Conservation (phyloP, 2,113 vertebrate genomes). For the Menidia beryllina region DNA sequence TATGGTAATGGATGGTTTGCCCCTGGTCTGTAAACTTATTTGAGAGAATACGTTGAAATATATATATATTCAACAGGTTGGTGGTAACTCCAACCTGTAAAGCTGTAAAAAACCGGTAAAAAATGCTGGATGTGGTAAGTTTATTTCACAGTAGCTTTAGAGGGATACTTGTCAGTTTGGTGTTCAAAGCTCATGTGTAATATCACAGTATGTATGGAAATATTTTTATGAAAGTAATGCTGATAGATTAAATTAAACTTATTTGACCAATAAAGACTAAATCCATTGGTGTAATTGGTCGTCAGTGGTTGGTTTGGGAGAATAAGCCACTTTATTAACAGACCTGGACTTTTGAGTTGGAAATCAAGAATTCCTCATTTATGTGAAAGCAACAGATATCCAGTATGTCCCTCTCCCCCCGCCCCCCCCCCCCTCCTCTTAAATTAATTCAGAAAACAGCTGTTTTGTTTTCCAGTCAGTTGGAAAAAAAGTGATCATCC, state of each 20-base stretch:
- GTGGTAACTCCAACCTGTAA: background rate
- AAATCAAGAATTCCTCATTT: background rate
- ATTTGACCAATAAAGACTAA: background rate
- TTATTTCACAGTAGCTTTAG: background rate
- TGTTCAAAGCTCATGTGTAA: background rate
- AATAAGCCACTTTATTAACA: background rate
- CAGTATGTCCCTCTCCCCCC: too few relatives aligned
- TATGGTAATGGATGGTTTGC: background rate
- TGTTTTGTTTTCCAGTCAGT: background rate
- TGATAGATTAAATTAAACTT: background rate
- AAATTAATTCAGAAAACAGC: constrained; percentile 31
- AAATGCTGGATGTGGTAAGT: too few relatives aligned
- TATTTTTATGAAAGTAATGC: background rate
- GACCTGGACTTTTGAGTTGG: background rate
- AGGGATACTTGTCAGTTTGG: background rate
- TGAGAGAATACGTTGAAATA: background rate
- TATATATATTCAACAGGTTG: background rate
- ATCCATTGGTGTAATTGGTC: background rate
- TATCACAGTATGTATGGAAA: background rate
- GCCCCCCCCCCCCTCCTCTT: background rate
- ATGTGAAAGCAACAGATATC: too few relatives aligned
- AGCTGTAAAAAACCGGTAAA: background rate
- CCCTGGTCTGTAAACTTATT: background rate
- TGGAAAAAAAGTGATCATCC: too few relatives aligned
- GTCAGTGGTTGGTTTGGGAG: background rate